Conservation (phyloP, 2,888 invertebrate species). For the Stenurella melanura region DNA sequence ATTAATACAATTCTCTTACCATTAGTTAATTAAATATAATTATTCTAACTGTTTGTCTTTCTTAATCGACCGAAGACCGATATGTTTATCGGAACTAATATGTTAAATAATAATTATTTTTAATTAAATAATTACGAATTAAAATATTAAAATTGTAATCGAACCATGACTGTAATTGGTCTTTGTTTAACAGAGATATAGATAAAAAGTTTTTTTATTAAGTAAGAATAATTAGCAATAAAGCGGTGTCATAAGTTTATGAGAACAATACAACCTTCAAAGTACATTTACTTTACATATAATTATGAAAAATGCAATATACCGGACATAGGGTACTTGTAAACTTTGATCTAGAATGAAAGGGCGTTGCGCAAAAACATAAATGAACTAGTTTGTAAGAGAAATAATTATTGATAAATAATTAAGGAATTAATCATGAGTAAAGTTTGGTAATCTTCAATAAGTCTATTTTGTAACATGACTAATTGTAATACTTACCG, state of each 20-base stretch:
- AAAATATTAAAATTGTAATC: slow-evolving; percentile 35
- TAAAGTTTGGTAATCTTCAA: not conserved
- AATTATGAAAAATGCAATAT: slow-evolving; percentile 25
- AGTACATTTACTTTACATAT: slow-evolving; percentile 46
- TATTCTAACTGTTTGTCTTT: not conserved
- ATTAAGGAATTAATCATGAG: not conserved
- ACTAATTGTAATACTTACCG: not conserved
- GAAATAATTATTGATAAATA: not conserved
- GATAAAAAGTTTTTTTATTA: slow-evolving; percentile 38
- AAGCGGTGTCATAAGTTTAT: slow-evolving; percentile 41
- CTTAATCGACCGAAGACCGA: slow-evolving; percentile 13
- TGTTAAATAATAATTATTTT: slow-evolving; percentile 16
- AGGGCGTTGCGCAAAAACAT: not conserved
- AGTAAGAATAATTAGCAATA: slow-evolving; percentile 41
- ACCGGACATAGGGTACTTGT: slow-evolving; percentile 39
- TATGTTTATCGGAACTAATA: slow-evolving; percentile 10
- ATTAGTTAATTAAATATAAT: not conserved
- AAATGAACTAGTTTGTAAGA: slow-evolving; percentile 3
- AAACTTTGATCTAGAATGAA: slow-evolving; percentile 27
- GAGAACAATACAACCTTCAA: slow-evolving; percentile 51
- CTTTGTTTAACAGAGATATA: slow-evolving; percentile 46
- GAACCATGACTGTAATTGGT: slow-evolving; percentile 47
- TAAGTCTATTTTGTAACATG: not conserved
- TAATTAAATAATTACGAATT: slow-evolving; percentile 16
- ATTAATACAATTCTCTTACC: not conserved